Evolutionary conservation across 2,797 vertebrate species (phyloP), one percentile per base, ranked within the genome.

Genomic region (Lophura swinhoii): DNA sequence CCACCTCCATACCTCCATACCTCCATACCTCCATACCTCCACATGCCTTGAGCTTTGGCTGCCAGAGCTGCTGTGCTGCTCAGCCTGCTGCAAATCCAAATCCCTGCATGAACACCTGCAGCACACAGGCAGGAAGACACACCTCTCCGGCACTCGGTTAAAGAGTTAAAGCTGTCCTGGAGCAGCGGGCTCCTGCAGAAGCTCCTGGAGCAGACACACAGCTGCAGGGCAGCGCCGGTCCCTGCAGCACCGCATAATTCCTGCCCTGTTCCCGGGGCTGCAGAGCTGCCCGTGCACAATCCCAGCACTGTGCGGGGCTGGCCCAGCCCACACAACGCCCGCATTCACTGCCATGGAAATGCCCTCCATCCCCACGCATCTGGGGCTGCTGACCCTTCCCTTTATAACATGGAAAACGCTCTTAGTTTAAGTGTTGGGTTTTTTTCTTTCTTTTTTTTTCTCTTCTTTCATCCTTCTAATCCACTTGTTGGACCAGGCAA

Each of bases 241-340:
- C 66, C 91, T 21, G 60, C 26, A 5, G 87, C 87, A 14, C 90
- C 18, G 31, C 35, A 96, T 92, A 97, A 97, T 97, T 91, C 96
- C 96, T 94, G 84, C 95, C 93, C 97, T 96, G 96, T 96, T 96
- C 97, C 94, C 70, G 20, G 86, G 56, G 69, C 83, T 10, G 70
- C 87, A 24, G 29, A 24, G 60, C 84, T 92, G 56, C 91, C 92
- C 87, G 79, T 74, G 31, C 84, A 96, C 94, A 96, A 96, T 67
- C 77, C 81, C 86, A 69, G 63, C 93, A 96, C 94, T 97, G 96
- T 92, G 94, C 12, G 67, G 94, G 89, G 58, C 94, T 76, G 44
- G 35, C 87, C 56, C 60, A 4, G 39, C 89, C 43, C 31, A 59
- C 83, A 96, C 96, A 97, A 93, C 35, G 29, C 88, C 88, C 10